Conservation (phyloP, 2,888 invertebrate species). For the Orthosia gothica region DNA sequence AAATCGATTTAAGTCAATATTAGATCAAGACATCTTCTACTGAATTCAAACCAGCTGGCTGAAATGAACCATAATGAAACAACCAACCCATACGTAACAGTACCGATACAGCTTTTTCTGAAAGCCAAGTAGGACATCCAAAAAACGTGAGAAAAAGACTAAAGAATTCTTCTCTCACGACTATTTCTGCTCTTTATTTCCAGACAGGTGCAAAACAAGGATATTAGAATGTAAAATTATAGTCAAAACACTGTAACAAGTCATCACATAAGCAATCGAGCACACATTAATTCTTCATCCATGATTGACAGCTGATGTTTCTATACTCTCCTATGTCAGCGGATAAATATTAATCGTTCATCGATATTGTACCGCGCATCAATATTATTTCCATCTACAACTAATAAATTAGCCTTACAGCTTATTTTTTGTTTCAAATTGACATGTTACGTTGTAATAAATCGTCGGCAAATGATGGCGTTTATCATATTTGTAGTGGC, state of each 20-base stretch:
- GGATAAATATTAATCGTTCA: constrained; percentile 76
- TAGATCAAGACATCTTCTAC: neutral
- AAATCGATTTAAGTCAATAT: neutral
- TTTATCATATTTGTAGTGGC: neutral
- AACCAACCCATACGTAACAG: no score
- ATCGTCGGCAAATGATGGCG: constrained; percentile 21
- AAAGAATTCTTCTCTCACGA: neutral
- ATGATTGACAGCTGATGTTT: constrained; percentile 84
- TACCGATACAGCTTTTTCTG: neutral
- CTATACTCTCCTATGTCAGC: constrained; percentile 74
- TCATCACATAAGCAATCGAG: constrained; percentile 64
- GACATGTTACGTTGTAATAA: constrained; percentile 58
- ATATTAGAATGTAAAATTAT: constrained; percentile 58
- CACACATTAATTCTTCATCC: constrained; percentile 76
- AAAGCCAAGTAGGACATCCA: neutral
- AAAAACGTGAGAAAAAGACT: neutral
- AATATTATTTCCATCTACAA: constrained; percentile 66
- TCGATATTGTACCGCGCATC: constrained; percentile 59
- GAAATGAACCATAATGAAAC: no score
- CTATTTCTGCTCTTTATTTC: neutral
- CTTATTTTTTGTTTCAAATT: constrained; percentile 58
- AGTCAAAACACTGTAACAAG: constrained; percentile 49
- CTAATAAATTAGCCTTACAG: constrained; percentile 61
- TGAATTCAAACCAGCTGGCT: no score
- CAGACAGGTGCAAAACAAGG: constrained; percentile 33